phyloP scores from a whole-genome alignment of 1,140 invertebrate genomes.

The Phymorhynchus buccinoides region DNA sequence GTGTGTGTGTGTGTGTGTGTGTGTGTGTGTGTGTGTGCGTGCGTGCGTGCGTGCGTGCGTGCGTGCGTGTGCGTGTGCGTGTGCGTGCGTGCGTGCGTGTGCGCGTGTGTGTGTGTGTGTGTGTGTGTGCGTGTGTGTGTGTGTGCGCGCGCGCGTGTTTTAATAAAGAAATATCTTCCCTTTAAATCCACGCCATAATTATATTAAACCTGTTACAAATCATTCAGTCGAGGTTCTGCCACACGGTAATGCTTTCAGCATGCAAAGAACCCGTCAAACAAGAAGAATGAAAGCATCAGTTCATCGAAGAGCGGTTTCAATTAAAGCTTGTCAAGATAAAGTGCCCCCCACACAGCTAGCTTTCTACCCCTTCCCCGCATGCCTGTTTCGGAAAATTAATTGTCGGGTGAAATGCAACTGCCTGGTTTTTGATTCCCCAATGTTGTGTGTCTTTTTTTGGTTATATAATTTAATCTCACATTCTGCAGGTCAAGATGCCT shows the following conservation, averaged over 20 bases:
- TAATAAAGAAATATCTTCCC: background rate
- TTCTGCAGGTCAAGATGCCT: too few relatives aligned
- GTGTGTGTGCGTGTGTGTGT: constrained; percentile 14
- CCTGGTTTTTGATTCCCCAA: too few relatives aligned
- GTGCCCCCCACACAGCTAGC: too few relatives aligned
- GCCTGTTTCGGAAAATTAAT: too few relatives aligned
- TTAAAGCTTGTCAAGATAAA: too few relatives aligned
- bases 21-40: constrained; percentile 22
- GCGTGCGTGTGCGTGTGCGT: constrained; percentile 17
- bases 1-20: constrained; percentile 26
- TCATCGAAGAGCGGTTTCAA: too few relatives aligned
- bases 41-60: constrained; percentile 10
- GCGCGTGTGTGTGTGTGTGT: background rate
- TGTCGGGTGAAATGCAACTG: too few relatives aligned
- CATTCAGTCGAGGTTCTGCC: background rate
- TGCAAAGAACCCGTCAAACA: too few relatives aligned
- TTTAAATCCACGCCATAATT: background rate
- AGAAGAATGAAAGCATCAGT: too few relatives aligned
- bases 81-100: background rate
- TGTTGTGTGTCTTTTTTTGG: too few relatives aligned
- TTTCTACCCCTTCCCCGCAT: too few relatives aligned
- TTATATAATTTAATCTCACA: too few relatives aligned
- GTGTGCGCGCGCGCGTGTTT: background rate
- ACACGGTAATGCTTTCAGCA: background rate
- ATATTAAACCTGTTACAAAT: background rate